Base-by-base conservation (phyloP, 1,140 invertebrate species). In the Aphaenogaster floridana region DNA sequence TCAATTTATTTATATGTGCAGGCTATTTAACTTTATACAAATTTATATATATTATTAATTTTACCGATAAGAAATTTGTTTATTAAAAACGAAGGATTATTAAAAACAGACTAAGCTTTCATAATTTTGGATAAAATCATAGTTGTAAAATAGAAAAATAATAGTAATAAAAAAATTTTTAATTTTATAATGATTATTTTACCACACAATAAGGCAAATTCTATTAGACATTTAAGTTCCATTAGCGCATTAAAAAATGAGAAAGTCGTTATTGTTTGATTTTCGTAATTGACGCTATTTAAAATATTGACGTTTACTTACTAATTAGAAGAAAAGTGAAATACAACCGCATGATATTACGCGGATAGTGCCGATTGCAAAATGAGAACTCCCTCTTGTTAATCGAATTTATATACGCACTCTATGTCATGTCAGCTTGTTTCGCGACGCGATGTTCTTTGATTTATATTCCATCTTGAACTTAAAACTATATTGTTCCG, bases 401-500 rank as follows among this genome's bases (percentile, higher is more conserved):
- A 48, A 34, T 28, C 21, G 2, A 42, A 13, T 50, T 69, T 69
- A 69, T 69, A 69, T 69, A 69, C 6, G 11, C 21, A 15, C 2
- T 13, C 3, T 69, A 7, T 69, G 66, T 48, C 11, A 69, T 28
- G 21, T 69, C 66, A 69, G 66, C 21, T 50, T 50, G 42, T 50
- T 21, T 21, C n/a, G 39, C n/a, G 11, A 28, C 2, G 11, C 6
- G 13, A 69, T 69, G 42, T 13, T 45, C 39, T 21, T 69, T 69
- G 66, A 69, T 69, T 69, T 69, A 69, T n/a, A 69, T 69, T 69
- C 5, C n/a, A 48, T 48, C 21, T 45, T 69, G 42, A 28, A 28
- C 66, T 69, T 48, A 69, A 69, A 69, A 69, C 42, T 69, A 6
- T 50, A 28, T 50, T 28, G 17, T 69, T 69, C 66, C 42, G 66